These are phyloP conservation scores for Bambusicola thoracicus DNA, from an alignment of 2,113 vertebrate species.

Conservation along the genomic window DNA sequence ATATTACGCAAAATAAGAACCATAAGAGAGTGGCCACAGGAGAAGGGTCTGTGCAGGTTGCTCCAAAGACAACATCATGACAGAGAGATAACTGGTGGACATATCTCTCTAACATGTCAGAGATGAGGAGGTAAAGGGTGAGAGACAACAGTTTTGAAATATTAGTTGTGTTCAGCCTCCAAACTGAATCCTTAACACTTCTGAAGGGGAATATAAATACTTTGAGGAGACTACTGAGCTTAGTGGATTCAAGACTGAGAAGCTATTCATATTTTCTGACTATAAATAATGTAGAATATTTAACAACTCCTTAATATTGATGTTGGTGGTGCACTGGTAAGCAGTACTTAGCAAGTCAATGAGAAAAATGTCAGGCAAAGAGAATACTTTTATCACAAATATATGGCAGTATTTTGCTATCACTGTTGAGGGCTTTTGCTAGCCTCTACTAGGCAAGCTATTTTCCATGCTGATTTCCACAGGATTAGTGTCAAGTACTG, in stretches of 20 bases:
- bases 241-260: constrained; percentile 12
- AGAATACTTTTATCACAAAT: constrained; percentile 50
- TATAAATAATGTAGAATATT: constrained; percentile 67
- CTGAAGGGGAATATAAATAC: constrained; percentile 18
- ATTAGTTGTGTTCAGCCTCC: neutral
- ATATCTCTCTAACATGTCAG: neutral
- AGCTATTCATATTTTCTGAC: constrained; percentile 41
- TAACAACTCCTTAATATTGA: constrained; percentile 63
- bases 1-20: accelerated
- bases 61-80: neutral
- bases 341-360: constrained; percentile 62
- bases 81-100: neutral
- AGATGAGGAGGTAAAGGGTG: neutral
- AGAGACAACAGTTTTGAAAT: neutral
- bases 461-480: constrained; percentile 45
- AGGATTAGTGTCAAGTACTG: constrained; percentile 34
- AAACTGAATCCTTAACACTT: neutral
- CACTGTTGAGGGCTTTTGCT: neutral
- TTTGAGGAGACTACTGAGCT: neutral
- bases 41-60: neutral
- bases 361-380: constrained; percentile 59
- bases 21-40: accelerated
- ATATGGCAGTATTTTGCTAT: constrained; percentile 29
- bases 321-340: constrained; percentile 19
- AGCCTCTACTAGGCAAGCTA: constrained; percentile 32